These are phyloP conservation scores for Hecatera dysodea DNA, from an alignment of 2,888 invertebrate species.

Conservation along the genomic window DNA sequence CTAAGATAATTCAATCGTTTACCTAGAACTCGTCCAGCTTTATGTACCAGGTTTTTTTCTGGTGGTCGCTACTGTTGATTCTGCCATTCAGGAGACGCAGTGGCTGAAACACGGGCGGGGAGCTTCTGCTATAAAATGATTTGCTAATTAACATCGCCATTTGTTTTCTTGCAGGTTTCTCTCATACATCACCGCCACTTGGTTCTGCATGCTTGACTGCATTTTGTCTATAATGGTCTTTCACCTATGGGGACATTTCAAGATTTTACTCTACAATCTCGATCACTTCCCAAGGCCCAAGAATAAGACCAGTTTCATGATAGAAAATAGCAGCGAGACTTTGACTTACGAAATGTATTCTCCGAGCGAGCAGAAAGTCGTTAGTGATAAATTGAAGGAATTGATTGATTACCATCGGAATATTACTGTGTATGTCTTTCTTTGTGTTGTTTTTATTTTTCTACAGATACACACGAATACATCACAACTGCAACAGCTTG, in stretches of 20 bases:
- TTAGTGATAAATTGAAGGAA: slow-evolving; percentile 41
- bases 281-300: slow-evolving; percentile 57
- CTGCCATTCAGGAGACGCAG: too few species aligned
- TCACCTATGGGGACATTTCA: slow-evolving; percentile 66
- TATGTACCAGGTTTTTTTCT: not conserved
- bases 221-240: slow-evolving; percentile 62
- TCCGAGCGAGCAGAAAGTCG: slow-evolving; percentile 28
- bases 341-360: slow-evolving; percentile 37
- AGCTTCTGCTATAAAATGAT: not conserved
- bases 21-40: not conserved
- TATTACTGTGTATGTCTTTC: slow-evolving; percentile 54
- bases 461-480: too few species aligned
- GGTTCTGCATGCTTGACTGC: slow-evolving; percentile 58
- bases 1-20: not conserved
- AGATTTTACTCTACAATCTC: slow-evolving; percentile 58
- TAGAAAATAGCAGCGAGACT: not conserved
- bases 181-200: slow-evolving; percentile 22
- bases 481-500: too few species aligned
- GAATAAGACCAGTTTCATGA: not conserved
- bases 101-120: too few species aligned
- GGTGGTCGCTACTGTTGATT: too few species aligned
- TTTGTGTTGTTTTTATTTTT: not conserved
- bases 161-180: slow-evolving; percentile 40
- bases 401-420: slow-evolving; percentile 54
- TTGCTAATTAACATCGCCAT: not conserved